Evolutionary conservation across 1,140 invertebrate genomes (phyloP), one percentile per base, ranked within the genome.

Genomic region (Diprion similis): DNA sequence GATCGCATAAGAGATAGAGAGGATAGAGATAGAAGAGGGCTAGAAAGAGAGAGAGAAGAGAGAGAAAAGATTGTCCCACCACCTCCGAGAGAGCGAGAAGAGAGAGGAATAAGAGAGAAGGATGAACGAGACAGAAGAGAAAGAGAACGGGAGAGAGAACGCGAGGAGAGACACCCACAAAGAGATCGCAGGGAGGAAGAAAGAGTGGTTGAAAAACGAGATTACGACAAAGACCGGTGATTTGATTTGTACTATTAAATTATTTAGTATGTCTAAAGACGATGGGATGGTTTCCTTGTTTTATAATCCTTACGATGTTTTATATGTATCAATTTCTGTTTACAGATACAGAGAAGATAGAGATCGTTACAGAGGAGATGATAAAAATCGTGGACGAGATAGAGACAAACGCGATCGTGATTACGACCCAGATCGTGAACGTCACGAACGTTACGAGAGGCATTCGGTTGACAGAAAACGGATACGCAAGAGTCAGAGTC

Each of bases 191-290:
- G 84, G 19, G 82, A 85, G 7, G 84, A 83, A 6, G 83, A 87
- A 24, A 81, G 80, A 67, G 74, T 76, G 10, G n/a, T 77, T 17
- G 81, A 84, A 10, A 86, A 83, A 70, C 79, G 79, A 71, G 83
- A 88, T 75, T 84, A 85, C 73, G 85, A 88, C 3, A 85, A 86
- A 80, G 85, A 88, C 66, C 82, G 86, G 85, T 85, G 72, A 24
- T 67, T 68, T 19, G 11, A 51, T 66, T 70, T 69, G 18, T 13
- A 68, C 47, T 11, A 47, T 17, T 45, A 7, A 15, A 68, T 46
- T 46, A 8, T 70, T 19, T 8, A 10, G 8, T 46, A 69, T 64
- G 65, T 69, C 6, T 65, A 8, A 69, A 64, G 37, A 37, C 24
- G 24, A 74, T 15, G 11, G 13, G 47, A 68, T 2, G 15, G 24